A percentile compares a stretch with the other conserved stretches of the same genome.
Conservation (phyloP, 2,797 vertebrate genomes). For the Pipistrellus pygmaeus region DNA sequence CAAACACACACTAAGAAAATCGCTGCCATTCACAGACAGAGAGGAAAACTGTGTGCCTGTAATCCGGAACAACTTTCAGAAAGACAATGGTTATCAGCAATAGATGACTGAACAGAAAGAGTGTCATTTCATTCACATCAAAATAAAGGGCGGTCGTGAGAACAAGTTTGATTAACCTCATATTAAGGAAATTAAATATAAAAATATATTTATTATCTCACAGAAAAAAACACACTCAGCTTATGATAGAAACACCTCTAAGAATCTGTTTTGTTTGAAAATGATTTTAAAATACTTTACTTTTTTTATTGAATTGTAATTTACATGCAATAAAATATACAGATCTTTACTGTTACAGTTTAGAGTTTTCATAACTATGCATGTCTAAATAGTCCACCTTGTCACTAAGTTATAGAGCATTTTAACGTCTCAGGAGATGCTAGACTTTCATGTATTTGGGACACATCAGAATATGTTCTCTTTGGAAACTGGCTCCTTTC, state of each 20-base stretch:
- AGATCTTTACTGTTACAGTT: background rate
- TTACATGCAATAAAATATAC: constrained; percentile 30
- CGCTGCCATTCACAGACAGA: background rate
- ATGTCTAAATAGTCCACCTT: background rate
- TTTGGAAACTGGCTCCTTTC: background rate
- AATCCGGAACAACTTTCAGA: constrained; percentile 39
- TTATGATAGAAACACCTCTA: background rate
- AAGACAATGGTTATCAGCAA: background rate
- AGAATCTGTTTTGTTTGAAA: constrained; percentile 14
- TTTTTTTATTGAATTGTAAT: constrained; percentile 48
- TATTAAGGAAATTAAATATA: background rate
- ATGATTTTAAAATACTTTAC: background rate
- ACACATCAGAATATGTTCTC: background rate
- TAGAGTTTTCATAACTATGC: background rate
- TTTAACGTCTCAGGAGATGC: background rate
- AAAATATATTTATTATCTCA: constrained; percentile 26
- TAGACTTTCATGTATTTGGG: background rate
- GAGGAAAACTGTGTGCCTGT: background rate
- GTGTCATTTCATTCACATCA: background rate
- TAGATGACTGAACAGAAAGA: background rate
- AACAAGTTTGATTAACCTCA: constrained; percentile 30
- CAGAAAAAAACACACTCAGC: background rate
- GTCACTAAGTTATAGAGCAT: background rate
- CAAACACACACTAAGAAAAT: background rate
- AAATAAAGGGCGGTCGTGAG: constrained; percentile 24